Percentiles rank a stretch among this genome's conserved stretches.
Evolutionary conservation across 2,797 vertebrate genomes (phyloP).

Genomic region (Esox masquinongy): DNA sequence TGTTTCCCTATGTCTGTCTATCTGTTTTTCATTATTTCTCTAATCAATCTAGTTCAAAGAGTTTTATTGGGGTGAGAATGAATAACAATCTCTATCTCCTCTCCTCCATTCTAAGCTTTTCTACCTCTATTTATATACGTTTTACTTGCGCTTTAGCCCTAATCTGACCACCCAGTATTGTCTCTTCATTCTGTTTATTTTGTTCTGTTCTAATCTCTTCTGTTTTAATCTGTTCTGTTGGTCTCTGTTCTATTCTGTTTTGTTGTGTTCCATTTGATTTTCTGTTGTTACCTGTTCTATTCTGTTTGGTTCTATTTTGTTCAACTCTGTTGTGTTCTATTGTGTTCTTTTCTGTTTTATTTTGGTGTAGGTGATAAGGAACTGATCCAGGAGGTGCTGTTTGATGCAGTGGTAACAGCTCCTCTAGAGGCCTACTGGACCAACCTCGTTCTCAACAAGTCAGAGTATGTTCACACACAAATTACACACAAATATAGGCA

Average conservation of each 20-base stretch:
- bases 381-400: constrained; percentile 91
- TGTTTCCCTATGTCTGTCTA: too few relatives aligned
- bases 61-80: too few relatives aligned
- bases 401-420: constrained; percentile 94
- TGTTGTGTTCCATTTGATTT: not conserved
- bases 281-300: not conserved
- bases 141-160: not conserved
- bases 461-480: constrained; percentile 80
- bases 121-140: not conserved
- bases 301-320: not conserved
- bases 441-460: constrained; percentile 93
- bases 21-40: too few relatives aligned
- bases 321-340: not conserved
- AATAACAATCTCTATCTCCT: too few relatives aligned
- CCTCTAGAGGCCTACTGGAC: constrained; percentile 97
- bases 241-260: not conserved
- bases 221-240: not conserved
- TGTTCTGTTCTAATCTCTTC: too few relatives aligned
- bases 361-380: constrained; percentile 87
- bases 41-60: too few relatives aligned
- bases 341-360: not conserved
- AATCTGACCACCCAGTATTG: not conserved
- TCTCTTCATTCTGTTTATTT: not conserved
- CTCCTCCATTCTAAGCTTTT: not conserved
- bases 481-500: not conserved